Base-by-base conservation (phyloP, 1,140 invertebrate species). In the Leguminivora glycinivorella region DNA sequence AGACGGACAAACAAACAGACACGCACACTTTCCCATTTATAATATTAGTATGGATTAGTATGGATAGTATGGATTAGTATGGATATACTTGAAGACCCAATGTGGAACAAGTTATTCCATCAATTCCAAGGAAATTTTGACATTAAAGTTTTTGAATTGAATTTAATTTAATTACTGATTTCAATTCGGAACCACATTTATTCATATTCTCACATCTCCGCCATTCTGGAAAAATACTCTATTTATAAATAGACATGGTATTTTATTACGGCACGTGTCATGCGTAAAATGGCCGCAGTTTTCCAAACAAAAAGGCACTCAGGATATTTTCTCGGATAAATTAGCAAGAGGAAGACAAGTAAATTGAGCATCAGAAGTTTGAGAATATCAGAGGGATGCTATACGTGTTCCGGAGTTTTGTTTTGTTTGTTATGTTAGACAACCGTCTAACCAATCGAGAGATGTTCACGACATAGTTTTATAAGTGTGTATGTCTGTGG, bases 271-370 rank as follows among this genome's bases (percentile, higher is more conserved):
- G 14, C 40, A 43, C 3, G 12, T 43, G 31, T 43, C n/a, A 43
- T 25, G 24, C 19, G 25, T 58, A 25, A 58, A 58, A 25, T 12
- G 4, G 24, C 25, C 22, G 22, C 12, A 63, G 25, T 31, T 17
- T 29, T 31, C 31, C n/a, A 14, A 29, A 29, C 58, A 63, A 63
- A 31, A 10, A 63, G 58, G 58, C 58, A 17, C 25, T 29, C 58
- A 63, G 14, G 12, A 25, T 14, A 58, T 31, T 31, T 63, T 26
- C 14, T 1, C 12, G n/a, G 58, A 63, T 26, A 63, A 63, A 63
- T 63, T 25, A 58, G 56, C 10, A 52, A 17, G 43, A 58, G 56
- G 56, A 58, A 58, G 56, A 58, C 22, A 26, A 26, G 22, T 25
- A 58, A 58, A 58, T 31, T 63, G 14, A 26, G 4, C 58, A 17